Conservation (phyloP, 2,888 invertebrate genomes). For the Cerastis rubricosa region DNA sequence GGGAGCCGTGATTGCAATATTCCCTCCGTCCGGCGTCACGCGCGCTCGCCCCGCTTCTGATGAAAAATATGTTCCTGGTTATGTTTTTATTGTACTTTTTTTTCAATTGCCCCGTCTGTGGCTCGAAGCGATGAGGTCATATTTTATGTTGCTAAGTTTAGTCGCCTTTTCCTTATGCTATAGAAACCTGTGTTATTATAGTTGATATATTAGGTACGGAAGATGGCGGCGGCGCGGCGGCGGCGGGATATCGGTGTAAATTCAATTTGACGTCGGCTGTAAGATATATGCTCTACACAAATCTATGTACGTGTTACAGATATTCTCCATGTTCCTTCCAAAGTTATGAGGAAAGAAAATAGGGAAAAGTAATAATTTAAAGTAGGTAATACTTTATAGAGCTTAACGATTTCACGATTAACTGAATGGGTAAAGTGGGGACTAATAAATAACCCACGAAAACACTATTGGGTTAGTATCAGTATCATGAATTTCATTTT, state of each 20-base stretch:
- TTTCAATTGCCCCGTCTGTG: conserved; percentile 68
- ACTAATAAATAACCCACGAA: background rate
- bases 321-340: background rate
- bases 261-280: conserved; percentile 48
- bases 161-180: conserved; percentile 25
- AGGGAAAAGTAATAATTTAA: background rate
- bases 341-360: background rate
- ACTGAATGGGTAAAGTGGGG: background rate
- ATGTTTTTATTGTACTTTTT: conserved; percentile 62
- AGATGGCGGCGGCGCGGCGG: conserved; percentile 6
- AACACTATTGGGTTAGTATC: background rate
- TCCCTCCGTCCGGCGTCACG: conserved; percentile 71
- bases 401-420: background rate
- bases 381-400: background rate
- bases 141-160: conserved; percentile 64
- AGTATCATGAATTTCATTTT: background rate
- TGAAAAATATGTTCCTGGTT: conserved; percentile 79
- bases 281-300: conserved; percentile 17
- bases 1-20: conserved; percentile 78
- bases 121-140: conserved; percentile 68
- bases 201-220: conserved; percentile 7
- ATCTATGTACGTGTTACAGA: conserved; percentile 12
- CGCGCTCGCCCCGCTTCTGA: conserved; percentile 72
- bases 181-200: background rate
- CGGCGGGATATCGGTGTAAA: conserved; percentile 30